A percentile compares a stretch with the other conserved stretches of the same genome.
Conservation (phyloP, 2,113 vertebrate species). For the Formicarius rufipectus region DNA sequence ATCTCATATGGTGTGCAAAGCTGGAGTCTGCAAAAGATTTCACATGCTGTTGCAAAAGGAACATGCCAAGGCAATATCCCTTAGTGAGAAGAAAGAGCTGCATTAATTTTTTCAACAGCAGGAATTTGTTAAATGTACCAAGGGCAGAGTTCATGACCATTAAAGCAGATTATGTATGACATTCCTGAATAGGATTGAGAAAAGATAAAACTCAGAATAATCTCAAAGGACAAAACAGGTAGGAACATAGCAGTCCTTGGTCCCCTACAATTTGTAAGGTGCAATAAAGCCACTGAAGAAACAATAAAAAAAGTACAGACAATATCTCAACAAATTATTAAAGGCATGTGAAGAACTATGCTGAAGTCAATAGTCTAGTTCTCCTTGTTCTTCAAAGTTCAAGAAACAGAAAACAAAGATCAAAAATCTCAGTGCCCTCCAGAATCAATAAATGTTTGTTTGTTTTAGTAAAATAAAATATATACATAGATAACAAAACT, state of each 20-base stretch:
- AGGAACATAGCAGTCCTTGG: background rate
- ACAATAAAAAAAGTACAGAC: background rate
- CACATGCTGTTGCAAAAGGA: background rate
- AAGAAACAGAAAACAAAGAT: background rate
- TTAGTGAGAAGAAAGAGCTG: background rate
- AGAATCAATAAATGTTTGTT: background rate
- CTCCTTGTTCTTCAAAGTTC: background rate
- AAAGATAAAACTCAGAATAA: background rate
- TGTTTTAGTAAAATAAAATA: background rate
- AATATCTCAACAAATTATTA: background rate
- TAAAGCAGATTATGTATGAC: background rate
- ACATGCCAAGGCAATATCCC: background rate
- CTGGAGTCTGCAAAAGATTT: background rate
- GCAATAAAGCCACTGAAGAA: background rate
- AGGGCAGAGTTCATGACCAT: background rate
- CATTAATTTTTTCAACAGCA: background rate
- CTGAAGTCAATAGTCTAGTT: background rate
- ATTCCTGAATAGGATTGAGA: background rate
- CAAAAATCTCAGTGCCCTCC: background rate
- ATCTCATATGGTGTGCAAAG: background rate
- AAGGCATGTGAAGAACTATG: background rate
- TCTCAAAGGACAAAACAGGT: background rate
- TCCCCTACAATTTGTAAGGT: background rate
- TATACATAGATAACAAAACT: background rate
- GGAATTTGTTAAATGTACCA: background rate